Conservation (phyloP, 1,140 invertebrate species). For the Ceratitis capitata region DNA sequence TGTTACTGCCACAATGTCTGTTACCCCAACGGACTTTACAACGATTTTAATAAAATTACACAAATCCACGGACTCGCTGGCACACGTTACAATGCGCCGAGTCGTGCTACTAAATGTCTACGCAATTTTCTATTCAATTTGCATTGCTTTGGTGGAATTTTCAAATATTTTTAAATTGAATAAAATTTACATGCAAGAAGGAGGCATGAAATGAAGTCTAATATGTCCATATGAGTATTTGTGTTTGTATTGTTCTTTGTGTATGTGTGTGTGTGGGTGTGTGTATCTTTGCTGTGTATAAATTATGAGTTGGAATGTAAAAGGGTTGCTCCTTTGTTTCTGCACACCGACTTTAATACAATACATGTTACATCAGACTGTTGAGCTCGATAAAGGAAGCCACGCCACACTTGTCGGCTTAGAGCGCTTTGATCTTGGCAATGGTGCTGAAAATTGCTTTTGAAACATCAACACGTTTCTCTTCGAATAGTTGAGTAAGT, state of each 20-base stretch:
- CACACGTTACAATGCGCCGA: constrained; percentile 2
- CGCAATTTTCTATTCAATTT: constrained; percentile 26
- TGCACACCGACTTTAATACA: no score
- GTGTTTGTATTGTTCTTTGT: not conserved
- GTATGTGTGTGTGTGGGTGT: not conserved
- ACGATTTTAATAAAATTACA: constrained; percentile 8
- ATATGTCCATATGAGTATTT: not conserved
- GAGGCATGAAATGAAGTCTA: not conserved
- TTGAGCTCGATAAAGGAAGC: not conserved
- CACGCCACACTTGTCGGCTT: not conserved
- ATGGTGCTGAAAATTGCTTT: constrained; percentile 17
- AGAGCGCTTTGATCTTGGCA: constrained; percentile 21
- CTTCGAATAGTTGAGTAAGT: not conserved
- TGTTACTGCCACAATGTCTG: not conserved
- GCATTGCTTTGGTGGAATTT: constrained; percentile 24
- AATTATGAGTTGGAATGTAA: not conserved
- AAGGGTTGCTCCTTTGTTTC: no score
- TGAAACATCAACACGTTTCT: constrained; percentile 20
- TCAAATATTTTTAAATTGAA: constrained; percentile 19
- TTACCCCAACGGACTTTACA: not conserved
- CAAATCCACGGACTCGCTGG: not conserved
- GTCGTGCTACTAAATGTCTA: not conserved
- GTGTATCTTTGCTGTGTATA: not conserved
- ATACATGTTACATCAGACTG: no score
- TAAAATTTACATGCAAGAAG: not conserved